A percentile compares a stretch with the other conserved stretches of the same genome.
Evolutionary conservation across 2,797 vertebrate species (phyloP).

Genomic region (Hippocampus kuda): DNA sequence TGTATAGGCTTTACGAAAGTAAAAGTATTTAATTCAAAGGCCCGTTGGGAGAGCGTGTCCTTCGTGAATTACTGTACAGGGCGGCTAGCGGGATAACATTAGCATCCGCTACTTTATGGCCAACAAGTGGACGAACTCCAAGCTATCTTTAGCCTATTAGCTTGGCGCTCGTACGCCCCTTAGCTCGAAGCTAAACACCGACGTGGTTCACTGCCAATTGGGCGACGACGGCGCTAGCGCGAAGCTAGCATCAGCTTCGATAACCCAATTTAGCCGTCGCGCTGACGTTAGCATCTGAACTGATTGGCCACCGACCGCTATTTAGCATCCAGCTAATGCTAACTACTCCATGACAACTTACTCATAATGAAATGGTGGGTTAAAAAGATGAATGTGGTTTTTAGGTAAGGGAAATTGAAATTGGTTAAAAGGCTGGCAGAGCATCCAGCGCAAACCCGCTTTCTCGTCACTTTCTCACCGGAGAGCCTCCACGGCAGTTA

Average conservation of each 20-base stretch:
- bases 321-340: background rate
- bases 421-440: background rate
- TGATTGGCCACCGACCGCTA: slow-evolving; percentile 13
- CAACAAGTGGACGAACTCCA: slow-evolving; percentile 2
- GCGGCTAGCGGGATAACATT: slow-evolving; percentile 6
- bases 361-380: background rate
- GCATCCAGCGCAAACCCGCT: background rate
- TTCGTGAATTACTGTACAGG: slow-evolving; percentile 9
- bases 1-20: background rate
- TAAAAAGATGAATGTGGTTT: background rate
- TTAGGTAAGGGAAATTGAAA: background rate
- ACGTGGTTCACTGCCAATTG: slow-evolving; percentile 17
- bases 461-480: slow-evolving; percentile 48
- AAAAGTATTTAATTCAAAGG: background rate
- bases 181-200: slow-evolving; percentile 33
- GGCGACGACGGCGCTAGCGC: slow-evolving; percentile 51
- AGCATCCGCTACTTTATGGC: background rate
- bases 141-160: background rate
- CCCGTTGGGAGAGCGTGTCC: background rate
- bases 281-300: slow-evolving; percentile 46
- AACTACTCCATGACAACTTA: background rate
- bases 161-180: slow-evolving; percentile 25
- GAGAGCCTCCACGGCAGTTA: slow-evolving; percentile 35
- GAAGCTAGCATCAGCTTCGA: background rate
- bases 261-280: background rate